Evolutionary conservation across 2,797 vertebrate species (phyloP).

Genomic region (Brachyrhaphis roseni): DNA sequence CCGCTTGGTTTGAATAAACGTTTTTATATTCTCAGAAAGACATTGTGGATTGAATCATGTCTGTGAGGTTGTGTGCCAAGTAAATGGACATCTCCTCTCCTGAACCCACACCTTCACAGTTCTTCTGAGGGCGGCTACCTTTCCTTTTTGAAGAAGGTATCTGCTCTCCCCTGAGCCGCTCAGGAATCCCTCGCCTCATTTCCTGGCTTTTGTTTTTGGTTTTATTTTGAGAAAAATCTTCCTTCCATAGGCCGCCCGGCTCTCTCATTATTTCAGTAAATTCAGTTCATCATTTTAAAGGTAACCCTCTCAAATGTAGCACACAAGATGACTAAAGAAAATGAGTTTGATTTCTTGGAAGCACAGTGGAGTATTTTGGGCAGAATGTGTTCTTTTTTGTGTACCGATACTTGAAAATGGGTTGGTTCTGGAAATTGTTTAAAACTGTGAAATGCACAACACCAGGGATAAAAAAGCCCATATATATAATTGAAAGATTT

Average conservation of each 20-base stretch:
- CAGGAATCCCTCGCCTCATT: conserved; percentile 55
- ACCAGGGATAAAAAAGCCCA: conserved; percentile 30
- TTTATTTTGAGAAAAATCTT: conserved; percentile 3
- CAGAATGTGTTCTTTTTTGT: conserved; percentile 37
- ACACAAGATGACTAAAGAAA: conserved; percentile 32
- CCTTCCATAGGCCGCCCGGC: not conserved
- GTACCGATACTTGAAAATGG: conserved; percentile 79
- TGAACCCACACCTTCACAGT: conserved; percentile 58
- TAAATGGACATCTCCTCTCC: conserved; percentile 49
- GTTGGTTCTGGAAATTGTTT: conserved; percentile 63
- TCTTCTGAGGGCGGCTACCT: conserved; percentile 62
- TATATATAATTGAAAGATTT: conserved; percentile 4
- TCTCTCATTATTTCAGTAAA: conserved; percentile 15
- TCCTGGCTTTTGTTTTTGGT: conserved; percentile 29
- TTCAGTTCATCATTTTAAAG: conserved; percentile 11
- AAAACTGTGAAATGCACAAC: conserved; percentile 82
- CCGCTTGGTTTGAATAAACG: conserved; percentile 17
- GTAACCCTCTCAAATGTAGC: conserved; percentile 37
- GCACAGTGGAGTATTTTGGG: conserved; percentile 51
- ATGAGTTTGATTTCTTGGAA: conserved; percentile 49
- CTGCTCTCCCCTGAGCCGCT: conserved; percentile 23
- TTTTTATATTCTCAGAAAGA: conserved; percentile 39
- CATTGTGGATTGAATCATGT: conserved; percentile 26
- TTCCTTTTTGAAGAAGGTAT: conserved; percentile 16
- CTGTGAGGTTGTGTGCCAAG: conserved; percentile 57